These are phyloP conservation scores for Nesoenas mayeri DNA, from an alignment of 2,113 vertebrate genomes.

Conservation along the genomic window DNA sequence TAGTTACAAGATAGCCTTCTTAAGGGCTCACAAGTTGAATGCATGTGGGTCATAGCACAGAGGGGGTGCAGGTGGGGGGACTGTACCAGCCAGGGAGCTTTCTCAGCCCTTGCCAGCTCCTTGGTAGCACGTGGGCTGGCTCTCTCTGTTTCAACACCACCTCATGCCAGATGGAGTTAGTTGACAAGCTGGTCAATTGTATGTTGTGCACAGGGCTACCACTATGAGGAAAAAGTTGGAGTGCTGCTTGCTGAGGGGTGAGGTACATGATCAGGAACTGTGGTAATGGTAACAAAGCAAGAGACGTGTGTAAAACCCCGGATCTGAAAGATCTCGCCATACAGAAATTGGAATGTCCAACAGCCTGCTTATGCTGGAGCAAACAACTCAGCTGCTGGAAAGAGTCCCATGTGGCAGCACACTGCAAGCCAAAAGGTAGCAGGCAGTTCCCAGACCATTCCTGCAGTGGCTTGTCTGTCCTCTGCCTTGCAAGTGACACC, in stretches of 20 bases:
- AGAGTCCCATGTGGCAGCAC: neutral
- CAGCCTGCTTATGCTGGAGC: neutral
- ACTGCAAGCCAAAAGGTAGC: neutral
- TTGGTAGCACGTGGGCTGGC: too few relatives aligned
- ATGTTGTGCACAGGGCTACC: fast-evolving
- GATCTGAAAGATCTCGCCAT: neutral
- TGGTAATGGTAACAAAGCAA: neutral
- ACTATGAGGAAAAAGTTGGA: fast-evolving
- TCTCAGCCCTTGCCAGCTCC: neutral
- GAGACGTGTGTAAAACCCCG: neutral
- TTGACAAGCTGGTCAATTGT: neutral
- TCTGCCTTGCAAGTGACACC: neutral
- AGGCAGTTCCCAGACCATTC: neutral
- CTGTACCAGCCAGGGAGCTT: neutral
- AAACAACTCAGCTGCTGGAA: neutral
- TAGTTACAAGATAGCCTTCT: neutral
- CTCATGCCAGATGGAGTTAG: neutral
- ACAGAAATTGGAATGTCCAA: neutral
- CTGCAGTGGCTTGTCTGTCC: neutral
- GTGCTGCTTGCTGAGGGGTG: neutral
- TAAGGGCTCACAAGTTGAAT: neutral
- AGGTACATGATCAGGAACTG: neutral
- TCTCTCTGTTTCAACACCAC: neutral
- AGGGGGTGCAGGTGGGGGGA: neutral
- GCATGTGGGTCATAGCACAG: neutral